Percentiles rank a stretch among this genome's conserved stretches.
These are phyloP conservation scores for Hyppa rectilinea DNA, from an alignment of 2,888 invertebrate genomes.

Conservation along the genomic window DNA sequence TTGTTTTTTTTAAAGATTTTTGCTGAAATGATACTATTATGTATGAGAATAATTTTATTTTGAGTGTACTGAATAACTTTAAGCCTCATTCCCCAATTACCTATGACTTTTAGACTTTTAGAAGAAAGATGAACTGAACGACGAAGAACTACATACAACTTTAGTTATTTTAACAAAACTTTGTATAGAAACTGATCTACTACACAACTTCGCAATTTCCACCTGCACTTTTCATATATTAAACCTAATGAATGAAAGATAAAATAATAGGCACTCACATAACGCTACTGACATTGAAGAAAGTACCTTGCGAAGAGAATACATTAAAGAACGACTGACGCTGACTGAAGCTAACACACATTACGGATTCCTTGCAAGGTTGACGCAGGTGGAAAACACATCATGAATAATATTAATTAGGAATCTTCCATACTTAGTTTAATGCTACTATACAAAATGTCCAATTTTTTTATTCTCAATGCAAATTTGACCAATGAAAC, in stretches of 20 bases:
- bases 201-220: conserved; percentile 11
- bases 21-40: conserved; percentile 4
- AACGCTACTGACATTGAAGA: conserved; percentile 31
- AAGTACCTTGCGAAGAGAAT: conserved; percentile 36
- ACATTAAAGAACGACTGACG: conserved; percentile 18
- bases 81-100: not conserved
- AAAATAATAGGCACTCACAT: conserved; percentile 20
- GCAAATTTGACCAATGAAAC: no score
- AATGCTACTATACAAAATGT: no score
- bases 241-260: conserved; percentile 4
- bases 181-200: not conserved
- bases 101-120: not conserved
- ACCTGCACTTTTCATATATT: conserved; percentile 38
- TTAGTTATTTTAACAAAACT: conserved; percentile 3
- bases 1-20: not conserved
- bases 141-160: not conserved
- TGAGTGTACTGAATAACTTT: not conserved
- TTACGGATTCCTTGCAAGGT: conserved; percentile 29
- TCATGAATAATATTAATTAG: conserved; percentile 19
- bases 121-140: not conserved
- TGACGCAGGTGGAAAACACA: conserved; percentile 5
- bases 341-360: conserved; percentile 26
- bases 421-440: conserved; percentile 3
- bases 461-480: no score
- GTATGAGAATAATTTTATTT: conserved; percentile 3